Evolutionary conservation across 1,140 invertebrate species (phyloP).

Genomic region (Paracyclopina nana): DNA sequence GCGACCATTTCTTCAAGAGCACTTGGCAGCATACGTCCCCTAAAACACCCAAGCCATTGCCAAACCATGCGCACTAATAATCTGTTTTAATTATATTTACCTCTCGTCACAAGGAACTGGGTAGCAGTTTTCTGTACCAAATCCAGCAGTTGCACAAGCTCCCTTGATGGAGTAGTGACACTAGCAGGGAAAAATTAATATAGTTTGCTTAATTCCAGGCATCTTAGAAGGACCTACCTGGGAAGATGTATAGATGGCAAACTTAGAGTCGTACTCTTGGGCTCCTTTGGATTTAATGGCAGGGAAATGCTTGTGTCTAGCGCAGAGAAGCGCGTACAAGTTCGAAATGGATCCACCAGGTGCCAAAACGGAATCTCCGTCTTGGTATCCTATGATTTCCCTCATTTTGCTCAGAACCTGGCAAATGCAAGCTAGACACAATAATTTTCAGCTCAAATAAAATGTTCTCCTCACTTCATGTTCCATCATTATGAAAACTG

Average conservation of each 20-base stretch:
- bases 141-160: constrained; percentile 75
- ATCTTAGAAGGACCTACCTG: constrained; percentile 49
- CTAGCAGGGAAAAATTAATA: too few species aligned
- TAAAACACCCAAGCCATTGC: too few species aligned
- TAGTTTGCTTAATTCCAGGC: too few species aligned
- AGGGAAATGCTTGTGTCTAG: constrained; percentile 85
- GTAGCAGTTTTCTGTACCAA: constrained; percentile 88
- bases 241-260: constrained; percentile 91
- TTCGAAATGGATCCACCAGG: constrained; percentile 94
- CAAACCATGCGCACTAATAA: too few species aligned
- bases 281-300: constrained; percentile 82
- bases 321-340: constrained; percentile 85
- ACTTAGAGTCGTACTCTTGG: constrained; percentile 50
- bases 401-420: constrained; percentile 60
- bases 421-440: too few species aligned
- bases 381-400: constrained; percentile 60
- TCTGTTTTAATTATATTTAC: too few species aligned
- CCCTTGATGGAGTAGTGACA: constrained; percentile 96
- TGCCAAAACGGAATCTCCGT: constrained; percentile 84
- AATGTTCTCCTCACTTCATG: constrained; percentile 68
- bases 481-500: constrained; percentile 98
- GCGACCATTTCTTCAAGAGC: constrained; percentile 70
- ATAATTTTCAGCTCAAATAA: too few species aligned
- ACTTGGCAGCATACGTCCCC: constrained; percentile 66
- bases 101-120: constrained; percentile 67